Percentiles rank a stretch among this genome's conserved stretches.
Conservation (phyloP, 2,888 invertebrate genomes). For the Smittia aterrima region DNA sequence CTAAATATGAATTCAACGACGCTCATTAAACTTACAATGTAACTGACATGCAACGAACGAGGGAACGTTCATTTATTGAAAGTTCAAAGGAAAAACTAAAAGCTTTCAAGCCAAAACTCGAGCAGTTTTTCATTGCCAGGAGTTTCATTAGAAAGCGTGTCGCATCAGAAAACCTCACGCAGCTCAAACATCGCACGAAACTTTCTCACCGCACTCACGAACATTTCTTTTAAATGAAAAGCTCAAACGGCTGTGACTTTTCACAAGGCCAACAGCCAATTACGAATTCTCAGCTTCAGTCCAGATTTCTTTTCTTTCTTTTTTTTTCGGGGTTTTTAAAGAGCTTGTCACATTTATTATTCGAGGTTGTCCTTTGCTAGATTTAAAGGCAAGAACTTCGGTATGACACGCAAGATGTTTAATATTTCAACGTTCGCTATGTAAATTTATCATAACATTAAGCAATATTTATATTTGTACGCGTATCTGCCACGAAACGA, state of each 20-base stretch:
- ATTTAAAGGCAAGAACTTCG: neutral
- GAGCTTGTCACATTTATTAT: neutral
- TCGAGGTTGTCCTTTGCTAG: neutral
- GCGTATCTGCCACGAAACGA: neutral
- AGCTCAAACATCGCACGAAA: too few species aligned
- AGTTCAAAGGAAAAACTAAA: too few species aligned
- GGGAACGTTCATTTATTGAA: too few species aligned
- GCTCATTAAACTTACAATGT: constrained; percentile 10
- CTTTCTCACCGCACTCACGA: too few species aligned
- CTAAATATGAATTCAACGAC: too few species aligned
- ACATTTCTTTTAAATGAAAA: too few species aligned
- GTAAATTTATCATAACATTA: constrained; percentile 13
- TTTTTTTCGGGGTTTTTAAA: neutral
- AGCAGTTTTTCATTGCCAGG: too few species aligned
- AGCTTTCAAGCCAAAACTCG: too few species aligned
- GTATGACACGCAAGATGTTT: constrained; percentile 2
- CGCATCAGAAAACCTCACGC: too few species aligned
- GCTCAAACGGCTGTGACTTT: neutral
- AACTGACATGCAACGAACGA: neutral
- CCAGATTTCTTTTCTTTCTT: too few species aligned
- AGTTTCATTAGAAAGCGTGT: too few species aligned
- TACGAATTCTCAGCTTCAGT: neutral
- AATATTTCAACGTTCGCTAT: constrained; percentile 12
- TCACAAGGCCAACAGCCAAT: neutral
- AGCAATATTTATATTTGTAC: neutral